Evolutionary conservation across 2,888 invertebrate genomes (phyloP).

Genomic region (Eupithecia tripunctaria): DNA sequence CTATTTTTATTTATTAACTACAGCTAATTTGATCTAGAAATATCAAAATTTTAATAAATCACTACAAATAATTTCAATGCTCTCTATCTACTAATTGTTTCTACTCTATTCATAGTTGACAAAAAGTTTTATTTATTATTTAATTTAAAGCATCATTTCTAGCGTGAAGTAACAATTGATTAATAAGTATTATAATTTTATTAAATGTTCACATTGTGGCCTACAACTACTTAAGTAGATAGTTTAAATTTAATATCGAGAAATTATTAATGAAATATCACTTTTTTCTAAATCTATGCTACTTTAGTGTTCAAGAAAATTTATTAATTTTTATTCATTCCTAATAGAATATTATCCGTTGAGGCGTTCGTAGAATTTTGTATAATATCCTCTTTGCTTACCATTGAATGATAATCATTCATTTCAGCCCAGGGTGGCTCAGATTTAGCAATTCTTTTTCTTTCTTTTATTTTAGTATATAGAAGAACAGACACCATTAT

Average conservation of each 20-base stretch:
- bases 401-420: conserved; percentile 79
- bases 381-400: conserved; percentile 78
- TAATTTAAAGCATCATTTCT: conserved; percentile 38
- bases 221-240: conserved; percentile 19
- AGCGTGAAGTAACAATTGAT: conserved; percentile 34
- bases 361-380: conserved; percentile 77
- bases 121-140: conserved; percentile 25
- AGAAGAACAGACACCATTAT: conserved; percentile 76
- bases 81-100: conserved; percentile 48
- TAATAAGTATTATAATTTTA: conserved; percentile 10
- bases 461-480: conserved; percentile 79
- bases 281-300: conserved; percentile 42
- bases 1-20: conserved; percentile 56
- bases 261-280: conserved; percentile 37
- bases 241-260: conserved; percentile 25
- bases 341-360: conserved; percentile 80
- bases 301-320: conserved; percentile 63
- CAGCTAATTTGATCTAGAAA: conserved; percentile 37
- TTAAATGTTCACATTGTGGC: conserved; percentile 23
- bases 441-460: conserved; percentile 77
- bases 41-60: conserved; percentile 43
- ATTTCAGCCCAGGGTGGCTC: conserved; percentile 79
- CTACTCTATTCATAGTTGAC: conserved; percentile 26
- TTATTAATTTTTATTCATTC: conserved; percentile 74
- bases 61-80: conserved; percentile 52